A percentile compares a stretch with the other conserved stretches of the same genome.
These are phyloP conservation scores for Gnathonemus echidnorhynchus DNA, from an alignment of 2,113 vertebrate genomes.

Conservation along the genomic window DNA sequence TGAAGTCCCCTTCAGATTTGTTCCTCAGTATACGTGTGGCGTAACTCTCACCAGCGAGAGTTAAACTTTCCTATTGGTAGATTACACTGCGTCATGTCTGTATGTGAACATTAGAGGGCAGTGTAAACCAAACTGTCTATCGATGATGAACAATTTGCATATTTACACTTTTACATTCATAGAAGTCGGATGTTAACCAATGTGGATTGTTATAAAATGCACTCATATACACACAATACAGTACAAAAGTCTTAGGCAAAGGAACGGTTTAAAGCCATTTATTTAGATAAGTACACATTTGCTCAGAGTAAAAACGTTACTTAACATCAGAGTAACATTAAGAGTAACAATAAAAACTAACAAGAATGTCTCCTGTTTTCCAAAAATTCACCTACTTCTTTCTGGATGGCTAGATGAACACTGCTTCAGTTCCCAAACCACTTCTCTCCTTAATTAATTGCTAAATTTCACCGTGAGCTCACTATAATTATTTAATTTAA, in stretches of 20 bases:
- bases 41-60: background rate
- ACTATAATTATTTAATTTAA: background rate
- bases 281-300: background rate
- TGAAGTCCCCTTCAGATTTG: background rate
- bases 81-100: background rate
- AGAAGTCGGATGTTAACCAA: background rate
- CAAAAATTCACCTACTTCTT: background rate
- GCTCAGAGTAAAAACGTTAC: background rate
- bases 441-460: background rate
- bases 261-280: background rate
- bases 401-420: background rate
- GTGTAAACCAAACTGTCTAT: background rate
- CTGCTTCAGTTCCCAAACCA: background rate
- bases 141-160: background rate
- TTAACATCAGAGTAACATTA: background rate
- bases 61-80: background rate
- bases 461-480: background rate
- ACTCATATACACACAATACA: background rate
- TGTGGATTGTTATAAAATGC: background rate
- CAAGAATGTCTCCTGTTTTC: background rate
- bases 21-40: background rate
- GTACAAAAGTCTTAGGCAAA: background rate
- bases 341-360: background rate
- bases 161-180: background rate
- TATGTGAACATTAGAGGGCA: background rate